These are phyloP conservation scores for Phoxinus phoxinus DNA, from an alignment of 2,113 vertebrate genomes.

Conservation along the genomic window DNA sequence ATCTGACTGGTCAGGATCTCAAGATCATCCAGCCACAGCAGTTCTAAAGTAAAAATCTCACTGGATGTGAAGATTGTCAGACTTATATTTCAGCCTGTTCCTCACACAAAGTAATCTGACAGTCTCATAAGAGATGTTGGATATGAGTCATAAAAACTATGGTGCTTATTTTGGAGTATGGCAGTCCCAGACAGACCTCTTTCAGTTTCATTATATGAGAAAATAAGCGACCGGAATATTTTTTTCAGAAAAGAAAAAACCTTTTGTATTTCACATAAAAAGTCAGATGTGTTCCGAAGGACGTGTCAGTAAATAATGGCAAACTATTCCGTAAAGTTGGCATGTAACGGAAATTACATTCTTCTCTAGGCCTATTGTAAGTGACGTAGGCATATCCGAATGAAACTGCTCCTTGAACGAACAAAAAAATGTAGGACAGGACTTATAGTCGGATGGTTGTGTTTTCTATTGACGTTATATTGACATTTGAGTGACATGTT, in stretches of 20 bases:
- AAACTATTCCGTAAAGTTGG: too few relatives aligned
- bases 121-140: neutral
- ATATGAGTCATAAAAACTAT: neutral
- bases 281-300: neutral
- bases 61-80: neutral
- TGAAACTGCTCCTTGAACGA: too few relatives aligned
- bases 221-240: neutral
- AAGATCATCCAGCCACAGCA: neutral
- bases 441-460: too few relatives aligned
- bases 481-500: neutral
- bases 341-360: too few relatives aligned
- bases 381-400: too few relatives aligned
- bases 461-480: too few relatives aligned
- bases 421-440: too few relatives aligned
- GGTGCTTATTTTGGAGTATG: neutral
- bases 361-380: too few relatives aligned
- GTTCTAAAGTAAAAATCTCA: neutral
- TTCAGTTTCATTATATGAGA: neutral
- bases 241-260: neutral
- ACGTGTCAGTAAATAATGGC: neutral
- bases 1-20: neutral
- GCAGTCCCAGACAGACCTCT: neutral
- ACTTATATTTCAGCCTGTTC: neutral
- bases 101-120: neutral
- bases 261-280: neutral